phyloP scores from a whole-genome alignment of 2,113 vertebrate genomes.

The Microcebus murinus region DNA sequence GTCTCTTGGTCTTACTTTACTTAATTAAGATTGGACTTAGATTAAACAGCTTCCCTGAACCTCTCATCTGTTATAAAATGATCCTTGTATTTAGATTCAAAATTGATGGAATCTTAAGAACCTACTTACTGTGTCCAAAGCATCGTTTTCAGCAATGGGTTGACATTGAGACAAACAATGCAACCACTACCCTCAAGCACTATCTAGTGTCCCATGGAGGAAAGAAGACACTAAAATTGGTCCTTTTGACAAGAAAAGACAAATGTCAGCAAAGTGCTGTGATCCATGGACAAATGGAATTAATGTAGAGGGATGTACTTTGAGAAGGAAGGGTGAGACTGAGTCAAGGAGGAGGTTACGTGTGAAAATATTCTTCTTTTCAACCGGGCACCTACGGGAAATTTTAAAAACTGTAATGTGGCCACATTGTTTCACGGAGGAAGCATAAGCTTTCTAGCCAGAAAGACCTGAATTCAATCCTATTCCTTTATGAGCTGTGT shows the following conservation, averaged over 20 bases:
- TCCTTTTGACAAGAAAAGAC: not conserved
- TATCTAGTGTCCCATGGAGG: rapidly evolving
- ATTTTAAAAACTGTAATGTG: not conserved
- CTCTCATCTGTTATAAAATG: not conserved
- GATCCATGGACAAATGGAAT: not conserved
- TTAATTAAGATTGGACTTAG: not conserved
- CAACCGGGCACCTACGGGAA: not conserved
- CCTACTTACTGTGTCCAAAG: not conserved
- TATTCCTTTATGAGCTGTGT: not conserved
- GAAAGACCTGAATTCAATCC: not conserved
- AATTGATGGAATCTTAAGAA: not conserved
- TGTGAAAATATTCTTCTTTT: not conserved
- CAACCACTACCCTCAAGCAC: not conserved
- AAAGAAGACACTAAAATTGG: rapidly evolving
- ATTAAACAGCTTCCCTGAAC: not conserved
- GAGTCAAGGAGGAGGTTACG: not conserved
- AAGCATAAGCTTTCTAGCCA: not conserved
- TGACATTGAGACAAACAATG: not conserved
- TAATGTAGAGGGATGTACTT: rapidly evolving
- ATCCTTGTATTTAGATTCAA: not conserved
- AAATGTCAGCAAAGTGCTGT: not conserved
- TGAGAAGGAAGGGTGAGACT: not conserved
- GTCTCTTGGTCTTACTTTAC: not conserved
- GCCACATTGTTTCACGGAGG: not conserved
- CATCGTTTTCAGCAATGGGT: not conserved